phyloP scores from a whole-genome alignment of 2,888 invertebrate species.

The Noctua janthina region DNA sequence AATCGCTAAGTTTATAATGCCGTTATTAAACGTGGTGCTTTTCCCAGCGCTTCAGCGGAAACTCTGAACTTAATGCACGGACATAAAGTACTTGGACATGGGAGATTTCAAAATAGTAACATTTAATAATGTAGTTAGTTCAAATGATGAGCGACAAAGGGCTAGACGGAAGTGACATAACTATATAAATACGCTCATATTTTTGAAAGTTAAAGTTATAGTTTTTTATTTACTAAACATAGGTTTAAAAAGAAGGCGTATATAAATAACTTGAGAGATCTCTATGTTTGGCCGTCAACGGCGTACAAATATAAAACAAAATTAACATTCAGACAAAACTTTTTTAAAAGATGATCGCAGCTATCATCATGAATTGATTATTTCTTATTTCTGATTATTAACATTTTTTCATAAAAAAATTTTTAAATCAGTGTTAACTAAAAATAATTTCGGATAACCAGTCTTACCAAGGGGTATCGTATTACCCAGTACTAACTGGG shows the following conservation, averaged over 20 bases:
- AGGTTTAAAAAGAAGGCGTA: not conserved
- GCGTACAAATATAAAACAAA: not conserved
- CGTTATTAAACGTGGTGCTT: conserved; percentile 44
- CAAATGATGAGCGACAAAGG: not conserved
- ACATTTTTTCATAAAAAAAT: no score
- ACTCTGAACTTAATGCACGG: conserved; percentile 11
- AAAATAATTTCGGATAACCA: no score
- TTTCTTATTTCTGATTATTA: no score
- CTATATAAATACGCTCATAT: no score
- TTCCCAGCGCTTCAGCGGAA: conserved; percentile 18
- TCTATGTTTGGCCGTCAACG: not conserved
- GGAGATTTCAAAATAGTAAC: conserved; percentile 15
- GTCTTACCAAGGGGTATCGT: no score
- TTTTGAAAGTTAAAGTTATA: not conserved
- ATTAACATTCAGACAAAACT: no score
- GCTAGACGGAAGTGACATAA: not conserved
- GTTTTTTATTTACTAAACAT: not conserved
- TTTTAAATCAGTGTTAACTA: no score
- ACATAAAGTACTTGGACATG: conserved; percentile 8
- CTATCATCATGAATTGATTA: no score
- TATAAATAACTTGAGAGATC: not conserved
- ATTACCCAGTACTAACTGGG: no score
- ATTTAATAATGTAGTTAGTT: not conserved
- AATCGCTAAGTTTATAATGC: conserved; percentile 54
- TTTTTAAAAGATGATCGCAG: no score